Evolutionary conservation across 2,797 vertebrate genomes (phyloP).

Genomic region (Neosalanx taihuensis): DNA sequence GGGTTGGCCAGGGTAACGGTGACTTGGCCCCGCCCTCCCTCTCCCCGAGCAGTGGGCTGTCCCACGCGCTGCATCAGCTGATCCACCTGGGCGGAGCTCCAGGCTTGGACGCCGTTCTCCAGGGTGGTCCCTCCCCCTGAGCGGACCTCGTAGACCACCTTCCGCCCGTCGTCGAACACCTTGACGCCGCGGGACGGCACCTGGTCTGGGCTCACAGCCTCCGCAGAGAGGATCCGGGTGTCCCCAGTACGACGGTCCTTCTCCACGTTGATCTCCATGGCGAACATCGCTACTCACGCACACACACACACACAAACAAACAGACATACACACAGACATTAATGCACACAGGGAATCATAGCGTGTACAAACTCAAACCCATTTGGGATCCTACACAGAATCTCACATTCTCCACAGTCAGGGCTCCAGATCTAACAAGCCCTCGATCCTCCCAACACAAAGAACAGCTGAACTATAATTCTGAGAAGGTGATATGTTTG

Average conservation of each 20-base stretch:
- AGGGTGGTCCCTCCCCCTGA: conserved; percentile 82
- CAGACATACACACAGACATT: neutral
- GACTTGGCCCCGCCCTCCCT: conserved; percentile 62
- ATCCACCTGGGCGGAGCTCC: conserved; percentile 89
- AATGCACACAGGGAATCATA: neutral
- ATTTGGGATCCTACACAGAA: neutral
- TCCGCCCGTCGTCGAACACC: conserved; percentile 92
- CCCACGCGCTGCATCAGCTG: conserved; percentile 86
- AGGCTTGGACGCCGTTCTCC: conserved; percentile 89
- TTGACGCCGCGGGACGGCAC: conserved; percentile 88
- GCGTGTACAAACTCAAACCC: neutral
- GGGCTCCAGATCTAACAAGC: neutral
- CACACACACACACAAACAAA: neutral
- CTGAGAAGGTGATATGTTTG: neutral
- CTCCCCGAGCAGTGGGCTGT: conserved; percentile 73
- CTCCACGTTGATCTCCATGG: conserved; percentile 99
- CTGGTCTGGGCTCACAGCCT: conserved; percentile 82
- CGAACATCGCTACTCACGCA: conserved; percentile 85
- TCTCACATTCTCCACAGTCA: neutral
- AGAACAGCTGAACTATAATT: neutral
- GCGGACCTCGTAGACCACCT: conserved; percentile 94
- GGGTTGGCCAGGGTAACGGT: conserved; percentile 61
- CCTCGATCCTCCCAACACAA: neutral
- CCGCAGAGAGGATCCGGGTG: conserved; percentile 91
- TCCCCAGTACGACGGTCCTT: conserved; percentile 92